Percentiles rank a stretch among this genome's conserved stretches.
phyloP scores from a whole-genome alignment of 1,140 invertebrate species.

The Drosophila suzukii region DNA sequence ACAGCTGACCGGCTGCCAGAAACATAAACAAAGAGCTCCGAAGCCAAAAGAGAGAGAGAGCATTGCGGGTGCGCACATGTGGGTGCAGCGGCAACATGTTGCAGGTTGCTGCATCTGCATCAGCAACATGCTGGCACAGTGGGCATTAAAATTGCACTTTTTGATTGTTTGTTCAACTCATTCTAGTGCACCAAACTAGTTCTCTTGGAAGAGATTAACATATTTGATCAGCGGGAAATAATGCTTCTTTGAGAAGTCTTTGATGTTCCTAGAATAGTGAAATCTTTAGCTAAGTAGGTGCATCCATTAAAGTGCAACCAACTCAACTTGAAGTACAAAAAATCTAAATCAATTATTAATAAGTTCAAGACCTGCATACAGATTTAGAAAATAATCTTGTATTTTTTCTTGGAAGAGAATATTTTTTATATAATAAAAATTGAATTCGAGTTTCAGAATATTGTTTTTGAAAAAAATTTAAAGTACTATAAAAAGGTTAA shows the following conservation, averaged over 20 bases:
- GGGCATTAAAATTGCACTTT: conserved; percentile 29
- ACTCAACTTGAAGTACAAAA: neutral
- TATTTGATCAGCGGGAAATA: conserved; percentile 26
- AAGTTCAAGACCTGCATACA: neutral
- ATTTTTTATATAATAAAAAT: too few relatives aligned
- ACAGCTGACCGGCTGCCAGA: conserved; percentile 39
- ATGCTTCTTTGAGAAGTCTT: conserved; percentile 17
- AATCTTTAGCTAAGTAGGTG: conserved; percentile 18
- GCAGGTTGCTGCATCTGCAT: conserved; percentile 15
- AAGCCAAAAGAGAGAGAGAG: neutral
- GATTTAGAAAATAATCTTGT: too few relatives aligned
- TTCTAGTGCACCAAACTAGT: conserved; percentile 27
- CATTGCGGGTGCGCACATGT: conserved; percentile 32
- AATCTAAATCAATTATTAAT: neutral
- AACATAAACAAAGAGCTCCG: conserved; percentile 46
- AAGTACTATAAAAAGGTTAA: too few relatives aligned
- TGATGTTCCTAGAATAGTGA: conserved; percentile 4
- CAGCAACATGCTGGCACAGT: neutral
- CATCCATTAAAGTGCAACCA: conserved; percentile 30
- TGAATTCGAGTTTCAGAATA: too few relatives aligned
- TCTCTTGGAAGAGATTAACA: conserved; percentile 5
- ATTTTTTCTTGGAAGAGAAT: too few relatives aligned
- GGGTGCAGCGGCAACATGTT: conserved; percentile 20
- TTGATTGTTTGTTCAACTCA: conserved; percentile 52
- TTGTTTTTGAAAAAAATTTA: too few relatives aligned